These are phyloP conservation scores for Drosophila infuscata DNA, from an alignment of 2,888 invertebrate species.

Conservation along the genomic window DNA sequence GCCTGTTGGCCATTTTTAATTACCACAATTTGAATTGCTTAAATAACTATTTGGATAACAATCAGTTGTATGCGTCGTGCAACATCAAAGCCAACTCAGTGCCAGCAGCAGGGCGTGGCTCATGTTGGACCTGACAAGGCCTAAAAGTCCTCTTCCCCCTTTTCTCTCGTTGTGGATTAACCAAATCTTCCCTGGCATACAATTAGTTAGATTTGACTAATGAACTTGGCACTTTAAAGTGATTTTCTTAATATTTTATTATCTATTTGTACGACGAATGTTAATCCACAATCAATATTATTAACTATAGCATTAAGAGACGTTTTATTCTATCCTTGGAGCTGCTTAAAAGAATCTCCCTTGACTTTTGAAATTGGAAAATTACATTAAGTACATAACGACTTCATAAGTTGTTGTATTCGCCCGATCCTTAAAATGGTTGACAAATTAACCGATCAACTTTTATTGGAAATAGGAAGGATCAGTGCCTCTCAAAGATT, in stretches of 20 bases:
- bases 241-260: not conserved
- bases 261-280: not conserved
- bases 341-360: not conserved
- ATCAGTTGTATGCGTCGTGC: slow-evolving; percentile 61
- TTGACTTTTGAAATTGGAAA: not conserved
- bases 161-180: slow-evolving; percentile 26
- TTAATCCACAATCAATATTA: not conserved
- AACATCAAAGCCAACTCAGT: slow-evolving; percentile 59
- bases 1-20: slow-evolving; percentile 73
- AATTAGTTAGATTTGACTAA: slow-evolving; percentile 56
- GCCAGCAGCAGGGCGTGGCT: slow-evolving; percentile 21
- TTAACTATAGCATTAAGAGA: not conserved
- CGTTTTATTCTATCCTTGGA: not conserved
- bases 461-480: not conserved
- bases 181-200: slow-evolving; percentile 9
- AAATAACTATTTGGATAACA: slow-evolving; percentile 79
- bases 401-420: not conserved
- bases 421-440: not conserved
- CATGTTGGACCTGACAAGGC: slow-evolving; percentile 28
- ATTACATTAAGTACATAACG: not conserved
- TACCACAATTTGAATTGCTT: slow-evolving; percentile 80
- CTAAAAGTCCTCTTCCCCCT: slow-evolving; percentile 15
- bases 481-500: not conserved
- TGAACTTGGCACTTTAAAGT: slow-evolving; percentile 29
- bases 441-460: not conserved